Evolutionary conservation across 1,140 invertebrate genomes (phyloP).

Genomic region (Bombus confusus): DNA sequence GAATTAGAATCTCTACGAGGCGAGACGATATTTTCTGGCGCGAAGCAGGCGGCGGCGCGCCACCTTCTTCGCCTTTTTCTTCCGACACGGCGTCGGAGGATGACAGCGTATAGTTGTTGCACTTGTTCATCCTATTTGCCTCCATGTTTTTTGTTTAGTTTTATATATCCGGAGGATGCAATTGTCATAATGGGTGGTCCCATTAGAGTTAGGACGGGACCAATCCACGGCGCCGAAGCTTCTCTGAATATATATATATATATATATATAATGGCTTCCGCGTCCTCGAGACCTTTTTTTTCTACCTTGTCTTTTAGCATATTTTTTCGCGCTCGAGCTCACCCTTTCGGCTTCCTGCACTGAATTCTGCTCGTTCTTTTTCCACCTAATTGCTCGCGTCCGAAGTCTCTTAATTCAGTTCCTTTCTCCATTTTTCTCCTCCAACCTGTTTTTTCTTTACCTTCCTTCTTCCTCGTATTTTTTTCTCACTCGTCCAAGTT

Average conservation of each 20-base stretch:
- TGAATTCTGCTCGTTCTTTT: slow-evolving; percentile 37
- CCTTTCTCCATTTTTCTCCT: neutral
- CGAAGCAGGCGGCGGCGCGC: neutral
- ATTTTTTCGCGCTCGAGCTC: slow-evolving; percentile 45
- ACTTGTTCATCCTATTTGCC: slow-evolving; percentile 21
- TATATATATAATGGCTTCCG: slow-evolving; percentile 70
- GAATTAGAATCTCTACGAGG: neutral
- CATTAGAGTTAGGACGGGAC: slow-evolving; percentile 64
- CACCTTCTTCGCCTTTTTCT: neutral
- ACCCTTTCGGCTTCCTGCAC: slow-evolving; percentile 24
- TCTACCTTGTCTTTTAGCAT: slow-evolving; percentile 23
- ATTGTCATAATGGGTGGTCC: slow-evolving; percentile 75
- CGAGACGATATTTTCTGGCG: neutral
- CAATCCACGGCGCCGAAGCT: slow-evolving; percentile 14
- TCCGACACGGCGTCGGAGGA: neutral
- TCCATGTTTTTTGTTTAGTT: slow-evolving; percentile 51
- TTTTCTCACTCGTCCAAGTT: neutral
- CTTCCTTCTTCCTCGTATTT: neutral
- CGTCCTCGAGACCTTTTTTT: slow-evolving; percentile 43
- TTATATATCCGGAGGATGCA: slow-evolving; percentile 69
- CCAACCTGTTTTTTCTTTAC: neutral
- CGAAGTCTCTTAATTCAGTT: slow-evolving; percentile 41
- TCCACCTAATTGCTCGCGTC: slow-evolving; percentile 46
- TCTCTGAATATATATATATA: slow-evolving; percentile 69
- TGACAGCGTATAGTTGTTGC: slow-evolving; percentile 27